A percentile compares a stretch with the other conserved stretches of the same genome.
Evolutionary conservation across 2,797 vertebrate species (phyloP).

Genomic region (Okamejei kenojei): DNA sequence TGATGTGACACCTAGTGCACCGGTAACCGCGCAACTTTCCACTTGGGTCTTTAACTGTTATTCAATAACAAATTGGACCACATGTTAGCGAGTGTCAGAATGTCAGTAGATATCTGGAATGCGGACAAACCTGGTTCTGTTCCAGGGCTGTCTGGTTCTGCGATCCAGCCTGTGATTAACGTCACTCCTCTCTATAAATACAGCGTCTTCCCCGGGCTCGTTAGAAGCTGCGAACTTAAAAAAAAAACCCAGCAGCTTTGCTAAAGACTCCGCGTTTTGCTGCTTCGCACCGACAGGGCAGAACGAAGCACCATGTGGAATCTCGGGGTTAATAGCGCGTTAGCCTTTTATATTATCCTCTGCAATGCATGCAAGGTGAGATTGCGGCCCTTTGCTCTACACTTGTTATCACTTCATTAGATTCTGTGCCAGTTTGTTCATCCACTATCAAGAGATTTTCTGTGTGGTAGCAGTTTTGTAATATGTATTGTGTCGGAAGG

Average conservation of each 20-base stretch:
- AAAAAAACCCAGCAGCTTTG: not conserved
- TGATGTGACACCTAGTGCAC: not conserved
- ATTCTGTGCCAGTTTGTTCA: not conserved
- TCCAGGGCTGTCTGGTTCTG: slow-evolving; percentile 27
- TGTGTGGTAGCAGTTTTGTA: not conserved
- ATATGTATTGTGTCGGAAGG: too few relatives aligned
- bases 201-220: not conserved
- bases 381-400: not conserved
- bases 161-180: slow-evolving; percentile 10
- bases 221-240: not conserved
- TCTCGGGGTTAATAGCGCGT: not conserved
- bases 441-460: not conserved
- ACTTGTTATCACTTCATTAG: not conserved
- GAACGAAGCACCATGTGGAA: slow-evolving; percentile 1
- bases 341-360: not conserved
- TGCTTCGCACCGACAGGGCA: not conserved
- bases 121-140: not conserved
- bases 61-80: slow-evolving; percentile 2
- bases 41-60: not conserved
- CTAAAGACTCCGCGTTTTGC: not conserved
- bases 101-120: slow-evolving; percentile 29
- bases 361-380: slow-evolving; percentile 20
- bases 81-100: slow-evolving; percentile 20
- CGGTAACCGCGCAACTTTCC: not conserved
- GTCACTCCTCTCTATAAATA: slow-evolving; percentile 34